These are phyloP conservation scores for Atrina japonica DNA, from an alignment of 2,888 invertebrate genomes.

Conservation along the genomic window DNA sequence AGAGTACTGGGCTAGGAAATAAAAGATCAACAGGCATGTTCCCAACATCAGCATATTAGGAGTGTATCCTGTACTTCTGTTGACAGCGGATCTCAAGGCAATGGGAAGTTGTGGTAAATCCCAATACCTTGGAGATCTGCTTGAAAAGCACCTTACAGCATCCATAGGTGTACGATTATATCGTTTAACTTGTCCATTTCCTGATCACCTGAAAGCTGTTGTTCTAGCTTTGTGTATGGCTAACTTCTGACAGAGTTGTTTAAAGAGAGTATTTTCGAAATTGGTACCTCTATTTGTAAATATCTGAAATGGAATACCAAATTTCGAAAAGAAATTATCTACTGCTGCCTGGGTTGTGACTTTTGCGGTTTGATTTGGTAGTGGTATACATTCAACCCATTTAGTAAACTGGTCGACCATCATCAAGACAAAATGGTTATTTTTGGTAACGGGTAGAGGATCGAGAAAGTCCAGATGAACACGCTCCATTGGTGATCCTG, in stretches of 20 bases:
- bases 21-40: slow-evolving; percentile 36
- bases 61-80: slow-evolving; percentile 42
- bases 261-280: slow-evolving; percentile 40
- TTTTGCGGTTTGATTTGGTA: slow-evolving; percentile 38
- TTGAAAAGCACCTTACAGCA: slow-evolving; percentile 35
- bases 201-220: slow-evolving; percentile 40
- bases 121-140: slow-evolving; percentile 38
- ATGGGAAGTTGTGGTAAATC: slow-evolving; percentile 39
- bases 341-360: slow-evolving; percentile 37
- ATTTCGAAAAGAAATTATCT: slow-evolving; percentile 38
- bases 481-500: slow-evolving; percentile 29
- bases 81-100: slow-evolving; percentile 27
- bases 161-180: slow-evolving; percentile 34
- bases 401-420: slow-evolving; percentile 48
- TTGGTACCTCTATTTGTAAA: slow-evolving; percentile 40
- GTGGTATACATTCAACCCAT: slow-evolving; percentile 43
- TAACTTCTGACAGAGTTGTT: slow-evolving; percentile 30
- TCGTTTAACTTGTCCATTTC: slow-evolving; percentile 42
- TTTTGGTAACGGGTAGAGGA: slow-evolving; percentile 23
- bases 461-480: slow-evolving; percentile 45
- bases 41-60: slow-evolving; percentile 48
- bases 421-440: slow-evolving; percentile 20
- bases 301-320: slow-evolving; percentile 40
- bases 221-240: slow-evolving; percentile 38
- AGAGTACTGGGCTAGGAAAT: slow-evolving; percentile 5